Base-by-base conservation (phyloP, 92 coral and sea anemone genomes). In the Zoanthus solanderi region DNA sequence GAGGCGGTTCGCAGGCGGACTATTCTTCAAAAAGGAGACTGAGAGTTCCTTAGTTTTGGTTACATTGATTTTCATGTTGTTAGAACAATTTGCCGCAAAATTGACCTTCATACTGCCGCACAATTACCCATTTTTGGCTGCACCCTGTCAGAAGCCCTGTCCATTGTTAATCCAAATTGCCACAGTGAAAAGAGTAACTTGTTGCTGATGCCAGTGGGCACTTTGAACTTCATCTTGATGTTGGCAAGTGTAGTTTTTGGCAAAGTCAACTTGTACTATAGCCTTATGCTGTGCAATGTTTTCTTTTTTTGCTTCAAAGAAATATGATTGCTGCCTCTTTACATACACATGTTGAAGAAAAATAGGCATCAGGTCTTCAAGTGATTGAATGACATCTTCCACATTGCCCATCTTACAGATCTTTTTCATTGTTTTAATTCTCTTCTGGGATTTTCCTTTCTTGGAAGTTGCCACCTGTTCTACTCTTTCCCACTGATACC, bases 231-330 rank as follows among this genome's bases (percentile, higher is more conserved):
- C 93, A 57, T 84, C 90, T 81, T 93, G 91, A 37, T 93, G 72
- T 57, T 72, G 57, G 78, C 94, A 91, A 3, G 89, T 13, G 42
- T 88, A 91, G 75, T 93, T 93, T 75, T 91, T 93, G 11, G 94
- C 90, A 85, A 91, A 91, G 74, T 93, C 94, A 8, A 91, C 94
- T 82, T 91, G 94, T 16, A 93, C 79, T 74, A 89, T 94, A 44
- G 88, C 96, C 18, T 82, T 61, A 76, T 37, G 42, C 9, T 57
- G 30, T 45, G 23, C 14, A 90, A 88, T 13, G 90, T 73, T 18
- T 75, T 76, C 10, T 47, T 61, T 63, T 87, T 83, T 30, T 78
- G 42, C 79, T 30, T 91, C 92, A 78, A 93, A 91, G 81, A 42
- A 93, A 14, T 23, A 72, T 18, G 93, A 30, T 61, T 93, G 93